Base-by-base conservation (phyloP, 1,140 invertebrate species). In the Hyles euphorbiae region DNA sequence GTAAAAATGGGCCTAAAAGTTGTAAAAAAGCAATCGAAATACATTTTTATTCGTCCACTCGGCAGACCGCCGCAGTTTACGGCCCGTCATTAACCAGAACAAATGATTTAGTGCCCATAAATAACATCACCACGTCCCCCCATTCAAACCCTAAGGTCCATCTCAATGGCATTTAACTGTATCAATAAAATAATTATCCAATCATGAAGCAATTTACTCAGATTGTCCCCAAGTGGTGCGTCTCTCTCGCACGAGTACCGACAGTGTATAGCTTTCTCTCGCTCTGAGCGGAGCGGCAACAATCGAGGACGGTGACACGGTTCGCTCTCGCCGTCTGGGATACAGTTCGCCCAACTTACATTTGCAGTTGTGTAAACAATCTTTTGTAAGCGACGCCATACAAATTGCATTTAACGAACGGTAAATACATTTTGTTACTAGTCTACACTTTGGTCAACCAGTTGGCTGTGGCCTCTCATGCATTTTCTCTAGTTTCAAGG, bases 141-240 rank as follows among this genome's bases (percentile, higher is more conserved):
- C 69, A 56, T 60, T 59, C 61, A 61, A 53, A 60, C 59, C 57
- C 58, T 61, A 56, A 60, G 63, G 67, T 54, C 68, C 58, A 57
- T 65, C 60, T 68, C 68, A 70, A 75, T 67, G 61, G 67, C 75
- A 68, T 79, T 86, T 79, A 78, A 77, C 72, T 77, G 68, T 83
- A 78, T 83, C 83, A 83, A 86, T 86, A 82, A 82, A 82, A 86
- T 81, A 83, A 86, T 86, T 86, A 86, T 78, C 81, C 83, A 86
- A 83, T 86, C 79, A 78, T 78, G 65, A 62, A 59, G 65, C 80
- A 83, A 82, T 82, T 83, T 81, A 76, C 72, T 77, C 65, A 53
- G 72, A 67, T 75, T 76, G 72, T 76, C 66, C 61, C 68, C 67
- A 48, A 33, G 34, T 67, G 43, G n/a, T 36, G 58, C 53, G 22